These are phyloP conservation scores for Drosophila nebulosa DNA, from an alignment of 1,140 invertebrate species.

Conservation along the genomic window DNA sequence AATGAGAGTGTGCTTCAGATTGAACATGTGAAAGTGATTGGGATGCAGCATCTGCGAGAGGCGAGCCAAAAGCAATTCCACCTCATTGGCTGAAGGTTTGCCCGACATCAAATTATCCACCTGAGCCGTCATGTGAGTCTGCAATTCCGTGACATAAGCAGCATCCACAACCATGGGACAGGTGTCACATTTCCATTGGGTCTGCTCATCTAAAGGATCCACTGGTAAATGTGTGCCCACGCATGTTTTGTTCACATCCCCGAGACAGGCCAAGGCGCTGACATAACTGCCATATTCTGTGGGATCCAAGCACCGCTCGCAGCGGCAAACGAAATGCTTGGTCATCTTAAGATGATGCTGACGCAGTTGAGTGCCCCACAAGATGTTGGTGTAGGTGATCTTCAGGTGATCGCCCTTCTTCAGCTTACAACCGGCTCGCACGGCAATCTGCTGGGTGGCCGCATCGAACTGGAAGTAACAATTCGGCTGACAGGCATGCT, in stretches of 20 bases:
- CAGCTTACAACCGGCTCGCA: slow-evolving; percentile 85
- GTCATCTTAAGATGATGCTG: slow-evolving; percentile 89
- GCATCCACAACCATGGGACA: slow-evolving; percentile 84
- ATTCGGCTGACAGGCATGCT: slow-evolving; percentile 89
- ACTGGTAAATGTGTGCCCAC: slow-evolving; percentile 86
- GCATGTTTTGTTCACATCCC: slow-evolving; percentile 81
- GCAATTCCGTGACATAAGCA: slow-evolving; percentile 82
- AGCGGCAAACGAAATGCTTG: slow-evolving; percentile 91
- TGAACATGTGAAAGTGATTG: slow-evolving; percentile 90
- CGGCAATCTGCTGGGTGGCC: slow-evolving; percentile 84
- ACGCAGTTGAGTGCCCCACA: slow-evolving; percentile 91
- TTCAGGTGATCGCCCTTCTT: slow-evolving; percentile 87
- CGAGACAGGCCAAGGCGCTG: slow-evolving; percentile 87
- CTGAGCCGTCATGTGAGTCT: slow-evolving; percentile 87
- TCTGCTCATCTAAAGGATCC: slow-evolving; percentile 85
- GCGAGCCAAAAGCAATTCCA: slow-evolving; percentile 85
- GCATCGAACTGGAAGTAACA: slow-evolving; percentile 86
- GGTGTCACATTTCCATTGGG: slow-evolving; percentile 88
- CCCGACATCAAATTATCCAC: slow-evolving; percentile 85
- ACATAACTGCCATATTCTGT: slow-evolving; percentile 89
- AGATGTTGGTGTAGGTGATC: slow-evolving; percentile 92
- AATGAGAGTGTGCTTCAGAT: slow-evolving; percentile 89
- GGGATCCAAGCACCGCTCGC: slow-evolving; percentile 88
- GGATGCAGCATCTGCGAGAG: slow-evolving; percentile 87
- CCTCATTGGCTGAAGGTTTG: slow-evolving; percentile 83